A percentile compares a stretch with the other conserved stretches of the same genome.
Evolutionary conservation across 2,113 vertebrate genomes (phyloP).

Genomic region (Rhynchopsitta pachyrhyncha): DNA sequence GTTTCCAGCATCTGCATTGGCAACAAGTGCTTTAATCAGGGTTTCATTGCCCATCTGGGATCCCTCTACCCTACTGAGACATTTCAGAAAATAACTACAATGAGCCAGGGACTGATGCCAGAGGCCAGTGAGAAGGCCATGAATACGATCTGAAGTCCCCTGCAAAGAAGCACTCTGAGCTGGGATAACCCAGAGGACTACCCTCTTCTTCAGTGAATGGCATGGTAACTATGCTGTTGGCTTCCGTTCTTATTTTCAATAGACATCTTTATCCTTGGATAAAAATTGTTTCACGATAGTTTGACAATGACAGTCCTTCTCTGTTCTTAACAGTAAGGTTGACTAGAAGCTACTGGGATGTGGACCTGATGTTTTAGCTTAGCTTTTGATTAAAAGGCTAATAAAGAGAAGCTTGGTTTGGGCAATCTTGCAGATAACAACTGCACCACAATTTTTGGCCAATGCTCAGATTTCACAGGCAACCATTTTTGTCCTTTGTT

Average conservation of each 20-base stretch:
- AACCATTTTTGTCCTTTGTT: not conserved
- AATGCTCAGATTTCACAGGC: not conserved
- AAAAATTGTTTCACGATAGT: not conserved
- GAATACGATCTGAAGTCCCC: not conserved
- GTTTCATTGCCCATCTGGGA: not conserved
- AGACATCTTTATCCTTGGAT: not conserved
- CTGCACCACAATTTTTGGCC: not conserved
- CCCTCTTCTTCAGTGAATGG: not conserved
- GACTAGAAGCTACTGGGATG: not conserved
- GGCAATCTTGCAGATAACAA: not conserved
- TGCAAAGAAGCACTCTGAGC: not conserved
- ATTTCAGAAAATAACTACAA: not conserved
- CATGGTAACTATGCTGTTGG: not conserved
- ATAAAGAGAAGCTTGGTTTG: not conserved
- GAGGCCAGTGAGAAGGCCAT: not conserved
- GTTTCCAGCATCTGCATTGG: not conserved
- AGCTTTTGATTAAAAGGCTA: not conserved
- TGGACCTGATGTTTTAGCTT: not conserved
- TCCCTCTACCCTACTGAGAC: not conserved
- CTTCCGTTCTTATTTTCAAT: not conserved
- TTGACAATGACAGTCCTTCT: not conserved
- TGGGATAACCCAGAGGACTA: not conserved
- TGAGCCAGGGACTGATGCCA: not conserved
- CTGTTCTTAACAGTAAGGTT: not conserved
- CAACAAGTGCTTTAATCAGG: not conserved